Base-by-base conservation (phyloP, 2,797 vertebrate genomes). In the Dermochelys coriacea region DNA sequence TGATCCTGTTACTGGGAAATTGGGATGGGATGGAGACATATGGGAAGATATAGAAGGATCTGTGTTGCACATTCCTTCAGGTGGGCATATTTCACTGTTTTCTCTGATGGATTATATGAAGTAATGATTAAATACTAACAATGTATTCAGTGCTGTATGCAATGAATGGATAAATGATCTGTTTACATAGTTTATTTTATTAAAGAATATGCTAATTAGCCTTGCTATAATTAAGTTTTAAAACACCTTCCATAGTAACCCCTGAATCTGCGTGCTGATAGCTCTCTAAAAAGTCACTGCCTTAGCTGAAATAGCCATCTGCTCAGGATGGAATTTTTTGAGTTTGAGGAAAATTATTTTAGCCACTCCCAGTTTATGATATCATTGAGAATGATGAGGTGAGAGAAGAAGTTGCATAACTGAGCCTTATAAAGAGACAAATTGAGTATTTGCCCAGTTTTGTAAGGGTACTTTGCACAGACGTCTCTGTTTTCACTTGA, bases 61-160 rank as follows among this genome's bases (percentile, higher is more conserved):
- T 92, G 87, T 80, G 61, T 80, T 10, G n/a, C 29, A 0, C 5
- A 37, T 82, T 91, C 59, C 93, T 86, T 87, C 23, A 55, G 84
- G 85, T 96, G 57, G 89, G 54, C 82, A 80, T 78, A 82, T 91
- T 85, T 82, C 51, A 0, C 2, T 91, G 54, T 71, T 71, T 61
- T 71, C 21, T 21, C n/a, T 71, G 64, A 71, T 41, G 61, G 41
- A 87, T 8, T 96, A 94, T 86, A 74, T 59, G 80, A 94, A 89
- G 91, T 91, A 91, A 89, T 92, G 0, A 80, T 96, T 97, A 96
- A 96, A 97, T 93, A 94, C 96, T 96, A 97, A 95, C 94, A 96
- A 94, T 85, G 88, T 91, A n/a, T 81, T 92, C 83, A 10, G 0
- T 85, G 84, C 93, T 75, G 61, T 82, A 79, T 95, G 82, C 84